Base-by-base conservation (phyloP, 2,113 vertebrate species). In the Verasper variegatus region DNA sequence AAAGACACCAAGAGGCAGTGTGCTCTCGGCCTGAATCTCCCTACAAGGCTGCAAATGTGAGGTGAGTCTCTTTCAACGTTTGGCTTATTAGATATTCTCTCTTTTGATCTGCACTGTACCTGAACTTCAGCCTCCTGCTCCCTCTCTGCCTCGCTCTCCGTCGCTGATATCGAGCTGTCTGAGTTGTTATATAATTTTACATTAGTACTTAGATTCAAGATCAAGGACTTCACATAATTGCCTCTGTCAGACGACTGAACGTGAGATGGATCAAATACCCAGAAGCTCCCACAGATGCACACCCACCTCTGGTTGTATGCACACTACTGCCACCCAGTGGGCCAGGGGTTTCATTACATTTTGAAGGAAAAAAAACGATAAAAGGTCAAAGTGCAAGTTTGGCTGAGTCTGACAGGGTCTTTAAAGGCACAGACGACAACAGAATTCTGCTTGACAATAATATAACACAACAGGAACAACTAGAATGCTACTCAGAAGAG, bases 241-340 rank as follows among this genome's bases (percentile, higher is more conserved):
- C 24, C 45, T 67, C 57, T 84, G 81, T 84, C 79, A 83, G 78
- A 73, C 12, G 40, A 31, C n/a, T 69, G 60, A 59, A 71, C 74
- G 52, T 74, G 65, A 82, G 59, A 57, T 9, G 58, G 42, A 11
- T 55, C 71, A 49, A 24, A 54, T 4, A n/a, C 42, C 24, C 6
- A 54, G 51, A 71, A 51, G 20, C 55, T 67, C 58, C 18, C 55
- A 4, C 20, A 64, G 45, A 57, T 5, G 0, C 24, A 35, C 13
- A 3, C 17, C 14, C 7, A 13, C 10, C 17, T 49, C 23, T 15
- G 11, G 13, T 17, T 73, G 37, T 23, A 70, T 57, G 83, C n/a
- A 62, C 49, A 70, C n/a, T 56, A 69, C 67, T 83, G 81, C 78
- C 89, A 61, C 55, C 88, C n/a, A 76, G 68, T 78, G 88, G 79